Evolutionary conservation across 30 jellyfish, hydroid and myxozoan species (phyloP), one percentile per base, ranked within the genome.

Genomic region (Nemopilema nomurai): DNA sequence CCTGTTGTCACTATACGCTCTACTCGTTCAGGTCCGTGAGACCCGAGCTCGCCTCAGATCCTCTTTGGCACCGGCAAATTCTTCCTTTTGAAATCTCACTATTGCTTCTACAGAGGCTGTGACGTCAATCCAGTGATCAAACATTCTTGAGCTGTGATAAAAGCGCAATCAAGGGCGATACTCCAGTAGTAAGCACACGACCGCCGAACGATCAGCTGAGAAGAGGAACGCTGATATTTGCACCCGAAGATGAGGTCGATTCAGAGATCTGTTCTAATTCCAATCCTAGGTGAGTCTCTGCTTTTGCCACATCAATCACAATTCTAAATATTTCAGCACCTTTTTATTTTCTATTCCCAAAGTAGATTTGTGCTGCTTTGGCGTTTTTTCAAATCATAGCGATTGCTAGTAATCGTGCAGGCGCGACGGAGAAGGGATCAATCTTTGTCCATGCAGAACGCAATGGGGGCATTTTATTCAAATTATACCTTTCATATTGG

Each of bases 71-170:
- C 76, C 87, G 78, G 85, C 74, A 25, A 25, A n/a, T 76, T 25
- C 28, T 19, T 21, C 67, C 87, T 62, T 53, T 62, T 23, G 68
- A 68, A 69, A 28, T n/a, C 53, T 28, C 77, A 68, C 19, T 28
- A 51, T 67, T 69, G 26, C 80, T 49, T 52, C 72, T 28, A 28
- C 71, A n/a, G 80, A 83, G 91, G 80, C 65, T 72, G 91, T 83
- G 91, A 83, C 91, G 91, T 83, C 91, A 83, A 83, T 83, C 62
- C 80, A 79, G 64, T 79, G 64, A 70, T 69, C 77, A 53, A 32
- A 76, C 91, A 72, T 83, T 70, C 91, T 65, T 83, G 41, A 31
- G 91, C 86, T 62, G 91, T 53, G 90, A 82, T 82, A 82, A 82
- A 82, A 63, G 81, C 51, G 79, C 73, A 71, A 13, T 52, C 91